Percentiles rank a stretch among this genome's conserved stretches.
Evolutionary conservation across 2,113 vertebrate species (phyloP).

Genomic region (Daubentonia madagascariensis): DNA sequence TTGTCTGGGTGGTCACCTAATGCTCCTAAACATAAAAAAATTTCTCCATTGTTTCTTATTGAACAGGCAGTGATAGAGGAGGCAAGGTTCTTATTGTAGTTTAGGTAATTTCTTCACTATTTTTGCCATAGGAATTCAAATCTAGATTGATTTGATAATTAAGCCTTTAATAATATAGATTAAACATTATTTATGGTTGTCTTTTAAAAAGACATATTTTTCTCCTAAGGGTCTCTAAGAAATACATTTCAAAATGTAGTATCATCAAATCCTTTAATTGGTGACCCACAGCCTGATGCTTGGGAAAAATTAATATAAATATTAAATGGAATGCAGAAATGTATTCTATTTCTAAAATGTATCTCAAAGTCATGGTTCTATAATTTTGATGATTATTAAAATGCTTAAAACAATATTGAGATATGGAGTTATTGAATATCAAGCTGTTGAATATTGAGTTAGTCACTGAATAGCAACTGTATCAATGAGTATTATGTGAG

Average conservation of each 20-base stretch:
- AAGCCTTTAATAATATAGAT: neutral
- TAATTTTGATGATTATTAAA: neutral
- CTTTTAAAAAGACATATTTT: neutral
- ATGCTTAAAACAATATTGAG: neutral
- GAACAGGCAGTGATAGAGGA: neutral
- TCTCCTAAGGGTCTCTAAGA: neutral
- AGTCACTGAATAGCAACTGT: neutral
- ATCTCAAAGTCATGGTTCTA: neutral
- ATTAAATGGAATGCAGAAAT: neutral
- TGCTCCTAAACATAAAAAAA: neutral
- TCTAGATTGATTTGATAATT: constrained; percentile 14
- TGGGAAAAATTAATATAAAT: neutral
- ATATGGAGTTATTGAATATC: neutral
- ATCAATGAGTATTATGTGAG: neutral
- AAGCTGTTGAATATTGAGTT: neutral
- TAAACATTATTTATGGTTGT: neutral
- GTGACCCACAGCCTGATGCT: neutral
- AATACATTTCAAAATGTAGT: neutral
- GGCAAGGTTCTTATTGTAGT: neutral
- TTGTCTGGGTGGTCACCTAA: neutral
- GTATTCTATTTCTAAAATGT: neutral
- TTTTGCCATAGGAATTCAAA: neutral
- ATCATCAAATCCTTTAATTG: neutral
- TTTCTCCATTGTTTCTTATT: neutral
- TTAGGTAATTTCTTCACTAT: neutral